Evolutionary conservation across 2,797 vertebrate genomes (phyloP).

Genomic region (Trachops cirrhosus): DNA sequence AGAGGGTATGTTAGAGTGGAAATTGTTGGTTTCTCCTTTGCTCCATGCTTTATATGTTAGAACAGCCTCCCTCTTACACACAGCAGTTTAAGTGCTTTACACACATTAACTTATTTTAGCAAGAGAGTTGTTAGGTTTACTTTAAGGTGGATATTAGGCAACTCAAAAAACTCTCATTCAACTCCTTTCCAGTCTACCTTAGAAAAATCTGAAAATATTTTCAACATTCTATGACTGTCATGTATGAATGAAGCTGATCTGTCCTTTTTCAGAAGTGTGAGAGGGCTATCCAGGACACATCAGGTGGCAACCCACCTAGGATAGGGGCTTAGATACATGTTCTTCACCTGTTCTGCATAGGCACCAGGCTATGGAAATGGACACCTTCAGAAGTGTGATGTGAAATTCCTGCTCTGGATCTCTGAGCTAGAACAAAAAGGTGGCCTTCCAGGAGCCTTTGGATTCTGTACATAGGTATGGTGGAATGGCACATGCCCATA

Average conservation of each 20-base stretch:
- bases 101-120: neutral
- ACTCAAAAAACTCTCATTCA: neutral
- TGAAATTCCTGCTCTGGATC: neutral
- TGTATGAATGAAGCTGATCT: neutral
- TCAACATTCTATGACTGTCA: neutral
- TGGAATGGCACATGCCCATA: neutral
- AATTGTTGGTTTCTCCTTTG: neutral
- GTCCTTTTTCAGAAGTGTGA: neutral
- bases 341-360: neutral
- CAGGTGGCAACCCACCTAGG: accelerated
- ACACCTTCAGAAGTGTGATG: neutral
- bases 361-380: neutral
- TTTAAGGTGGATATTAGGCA: neutral
- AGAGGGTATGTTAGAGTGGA: neutral
- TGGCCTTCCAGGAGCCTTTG: neutral
- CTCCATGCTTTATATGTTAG: neutral
- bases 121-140: neutral
- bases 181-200: neutral
- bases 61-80: neutral
- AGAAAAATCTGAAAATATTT: neutral
- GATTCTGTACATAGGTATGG: neutral
- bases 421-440: neutral
- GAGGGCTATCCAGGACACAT: neutral
- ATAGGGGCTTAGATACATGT: neutral
- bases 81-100: neutral